Evolutionary conservation across 37 sponge, comb jelly and placozoan species (phyloP), one percentile per base, ranked within the genome.

Genomic region (Halisarca cf. caerulea): DNA sequence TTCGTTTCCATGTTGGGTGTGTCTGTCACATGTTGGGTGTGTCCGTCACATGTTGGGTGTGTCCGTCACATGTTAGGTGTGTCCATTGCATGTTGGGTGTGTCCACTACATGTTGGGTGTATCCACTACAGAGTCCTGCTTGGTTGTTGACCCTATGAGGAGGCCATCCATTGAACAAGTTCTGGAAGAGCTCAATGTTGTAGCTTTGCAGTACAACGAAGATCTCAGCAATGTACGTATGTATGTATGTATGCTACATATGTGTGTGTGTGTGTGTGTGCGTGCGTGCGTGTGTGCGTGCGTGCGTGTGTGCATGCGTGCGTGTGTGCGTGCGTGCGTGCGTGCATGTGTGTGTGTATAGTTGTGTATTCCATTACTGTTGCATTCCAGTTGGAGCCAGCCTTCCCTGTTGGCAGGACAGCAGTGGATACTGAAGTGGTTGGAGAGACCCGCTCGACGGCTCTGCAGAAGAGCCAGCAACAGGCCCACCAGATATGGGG

Each of bases 401-500:
- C 57, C 17, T 55, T 55, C 17, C 11, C 11, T 55, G 17, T 17
- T 55, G 11, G 57, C 57, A 55, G 17, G 17, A 55, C 57, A 55
- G 57, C 64, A 6, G 6, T 23, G 30, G 30, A 6, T 23, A 62
- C 72, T 8, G 40, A 36, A 18, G 72, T 37, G 15, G 64, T 23
- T 28, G 64, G 28, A 20, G 28, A 61, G 35, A 20, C 39, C 39
- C 14, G 72, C 8, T 39, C 72, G 18, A 5, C 38, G 4, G 40
- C 72, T 7, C 30, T 71, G 5, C 23, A 30, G 40, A 71, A 71
- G 39, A 18, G 72, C 21, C 51, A 47, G 51, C 89, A 84, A 3
- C 88, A 91, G 68, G 87, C 92, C 24, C 92, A 92, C 39, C 80
- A 84, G 42, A 27, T 93, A 38, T 90, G 91, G 87, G 96, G 96